Conservation (phyloP, 2,888 invertebrate genomes). For the Poecilus cupreus region DNA sequence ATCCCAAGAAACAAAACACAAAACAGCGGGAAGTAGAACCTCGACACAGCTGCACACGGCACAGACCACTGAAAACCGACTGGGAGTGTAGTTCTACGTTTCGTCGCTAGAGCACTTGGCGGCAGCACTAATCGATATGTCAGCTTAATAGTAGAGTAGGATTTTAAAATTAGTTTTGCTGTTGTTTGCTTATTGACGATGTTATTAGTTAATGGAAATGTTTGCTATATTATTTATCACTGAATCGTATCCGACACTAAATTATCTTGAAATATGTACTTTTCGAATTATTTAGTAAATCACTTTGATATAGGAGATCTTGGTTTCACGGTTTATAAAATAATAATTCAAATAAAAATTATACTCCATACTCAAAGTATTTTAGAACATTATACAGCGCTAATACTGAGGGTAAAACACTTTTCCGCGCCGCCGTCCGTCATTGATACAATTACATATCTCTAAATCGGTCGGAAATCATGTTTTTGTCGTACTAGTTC, state of each 20-base stretch:
- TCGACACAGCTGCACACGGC: conserved; percentile 2
- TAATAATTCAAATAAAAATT: no score
- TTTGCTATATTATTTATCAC: neutral
- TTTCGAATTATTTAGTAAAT: no score
- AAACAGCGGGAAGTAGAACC: conserved; percentile 30
- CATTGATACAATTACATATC: no score
- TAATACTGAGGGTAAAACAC: no score
- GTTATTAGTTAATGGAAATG: conserved; percentile 7
- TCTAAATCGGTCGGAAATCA: no score
- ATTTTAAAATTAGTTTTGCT: conserved; percentile 15
- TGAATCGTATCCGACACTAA: no score
- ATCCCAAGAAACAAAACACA: conserved; percentile 40
- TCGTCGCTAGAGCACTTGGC: conserved; percentile 3
- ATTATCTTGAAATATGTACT: neutral
- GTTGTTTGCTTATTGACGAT: neutral
- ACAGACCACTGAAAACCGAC: conserved; percentile 30
- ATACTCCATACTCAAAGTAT: no score
- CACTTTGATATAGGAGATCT: no score
- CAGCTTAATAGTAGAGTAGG: conserved; percentile 2
- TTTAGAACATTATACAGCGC: no score
- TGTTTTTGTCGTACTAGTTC: no score
- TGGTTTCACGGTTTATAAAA: no score
- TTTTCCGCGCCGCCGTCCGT: no score
- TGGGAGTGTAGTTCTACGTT: conserved; percentile 3
- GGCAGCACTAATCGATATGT: conserved; percentile 46